phyloP scores from a whole-genome alignment of 1,140 invertebrate genomes.

The Drosophila ercepeae region DNA sequence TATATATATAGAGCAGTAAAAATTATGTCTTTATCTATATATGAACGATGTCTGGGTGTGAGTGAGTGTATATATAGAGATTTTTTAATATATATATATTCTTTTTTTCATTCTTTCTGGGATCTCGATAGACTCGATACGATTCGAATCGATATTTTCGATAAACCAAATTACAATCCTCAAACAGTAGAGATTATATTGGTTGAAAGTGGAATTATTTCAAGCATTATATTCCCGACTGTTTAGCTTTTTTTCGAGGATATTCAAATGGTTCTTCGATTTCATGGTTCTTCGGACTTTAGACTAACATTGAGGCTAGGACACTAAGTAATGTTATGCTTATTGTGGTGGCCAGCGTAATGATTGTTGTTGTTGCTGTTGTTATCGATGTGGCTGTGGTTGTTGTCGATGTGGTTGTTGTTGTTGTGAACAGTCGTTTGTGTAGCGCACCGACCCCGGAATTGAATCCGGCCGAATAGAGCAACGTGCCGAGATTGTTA shows the following conservation, averaged over 20 bases:
- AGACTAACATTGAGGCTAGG: conserved; percentile 81
- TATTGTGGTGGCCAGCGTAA: conserved; percentile 80
- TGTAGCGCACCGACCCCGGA: conserved; percentile 82
- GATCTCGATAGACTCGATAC: conserved; percentile 33
- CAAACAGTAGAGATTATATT: conserved; percentile 1
- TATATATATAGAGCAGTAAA: conserved; percentile 67
- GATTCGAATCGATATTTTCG: conserved; percentile 34
- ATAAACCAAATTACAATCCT: neutral
- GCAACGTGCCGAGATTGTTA: conserved; percentile 83
- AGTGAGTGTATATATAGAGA: conserved; percentile 45
- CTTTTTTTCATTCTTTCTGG: conserved; percentile 40
- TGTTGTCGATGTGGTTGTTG: conserved; percentile 69
- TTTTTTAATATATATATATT: conserved; percentile 49
- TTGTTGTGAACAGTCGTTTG: conserved; percentile 75
- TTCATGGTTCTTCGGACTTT: conserved; percentile 44
- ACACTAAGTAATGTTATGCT: conserved; percentile 83
- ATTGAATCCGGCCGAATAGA: conserved; percentile 83
- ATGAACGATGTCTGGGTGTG: conserved; percentile 32
- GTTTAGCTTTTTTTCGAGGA: neutral
- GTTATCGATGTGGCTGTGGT: conserved; percentile 65
- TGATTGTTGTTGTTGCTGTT: conserved; percentile 74
- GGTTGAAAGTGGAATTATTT: neutral
- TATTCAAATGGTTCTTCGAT: conserved; percentile 6
- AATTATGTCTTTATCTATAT: conserved; percentile 55
- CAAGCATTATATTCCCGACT: neutral